Percentiles rank a stretch among this genome's conserved stretches.
phyloP scores from a whole-genome alignment of 2,113 vertebrate genomes.

The Eupsittula cactorum region DNA sequence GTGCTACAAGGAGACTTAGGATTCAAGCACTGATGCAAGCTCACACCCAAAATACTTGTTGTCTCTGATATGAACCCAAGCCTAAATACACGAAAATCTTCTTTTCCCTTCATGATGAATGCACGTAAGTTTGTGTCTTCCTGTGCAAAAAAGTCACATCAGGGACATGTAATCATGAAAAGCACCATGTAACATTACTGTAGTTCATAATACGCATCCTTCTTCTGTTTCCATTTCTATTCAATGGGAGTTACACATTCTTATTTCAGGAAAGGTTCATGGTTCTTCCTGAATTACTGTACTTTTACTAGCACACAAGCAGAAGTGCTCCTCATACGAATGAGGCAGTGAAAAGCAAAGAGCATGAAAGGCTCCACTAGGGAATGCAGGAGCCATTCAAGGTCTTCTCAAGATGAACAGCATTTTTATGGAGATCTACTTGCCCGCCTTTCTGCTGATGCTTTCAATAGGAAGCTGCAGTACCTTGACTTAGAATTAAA shows the following conservation, averaged over 20 bases:
- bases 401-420: not conserved
- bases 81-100: not conserved
- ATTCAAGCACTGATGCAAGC: not conserved
- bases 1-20: not conserved
- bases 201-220: not conserved
- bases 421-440: not conserved
- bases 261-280: not conserved
- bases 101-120: not conserved
- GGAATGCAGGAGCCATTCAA: not conserved
- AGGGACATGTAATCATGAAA: not conserved
- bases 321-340: not conserved
- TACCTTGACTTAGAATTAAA: not conserved
- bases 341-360: not conserved
- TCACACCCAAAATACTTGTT: not conserved
- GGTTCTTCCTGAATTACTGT: not conserved
- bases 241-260: not conserved
- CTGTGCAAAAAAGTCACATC: not conserved
- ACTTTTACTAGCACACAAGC: not conserved
- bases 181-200: rapidly evolving
- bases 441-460: not conserved
- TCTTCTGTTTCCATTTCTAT: not conserved
- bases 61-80: not conserved
- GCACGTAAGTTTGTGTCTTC: not conserved
- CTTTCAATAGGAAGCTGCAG: not conserved
- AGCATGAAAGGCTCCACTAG: not conserved